Percentiles rank a stretch among this genome's conserved stretches.
Evolutionary conservation across 2,888 invertebrate species (phyloP).

Genomic region (Ochropleura plecta): DNA sequence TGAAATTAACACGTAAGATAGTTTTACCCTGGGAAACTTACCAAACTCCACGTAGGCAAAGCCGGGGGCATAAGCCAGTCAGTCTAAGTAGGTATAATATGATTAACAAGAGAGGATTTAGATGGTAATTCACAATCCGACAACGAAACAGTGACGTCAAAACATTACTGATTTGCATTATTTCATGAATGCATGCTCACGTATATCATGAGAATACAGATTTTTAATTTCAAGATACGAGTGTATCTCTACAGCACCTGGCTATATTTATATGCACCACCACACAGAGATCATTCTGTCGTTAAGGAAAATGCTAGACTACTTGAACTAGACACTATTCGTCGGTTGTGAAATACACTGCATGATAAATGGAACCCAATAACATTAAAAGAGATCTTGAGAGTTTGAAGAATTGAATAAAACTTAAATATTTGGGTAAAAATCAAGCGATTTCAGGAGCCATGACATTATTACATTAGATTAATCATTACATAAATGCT

Average conservation of each 20-base stretch:
- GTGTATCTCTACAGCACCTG: neutral
- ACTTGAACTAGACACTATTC: too few relatives aligned
- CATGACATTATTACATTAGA: too few relatives aligned
- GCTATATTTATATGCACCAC: neutral
- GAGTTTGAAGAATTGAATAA: too few relatives aligned
- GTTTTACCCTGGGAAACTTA: too few relatives aligned
- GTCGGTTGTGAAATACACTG: too few relatives aligned
- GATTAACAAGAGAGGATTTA: neutral
- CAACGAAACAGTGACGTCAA: neutral
- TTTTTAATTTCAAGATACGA: neutral
- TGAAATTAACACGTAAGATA: too few relatives aligned
- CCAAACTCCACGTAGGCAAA: too few relatives aligned
- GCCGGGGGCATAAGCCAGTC: neutral
- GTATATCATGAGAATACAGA: neutral
- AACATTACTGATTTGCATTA: neutral
- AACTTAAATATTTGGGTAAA: too few relatives aligned
- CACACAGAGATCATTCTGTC: neutral
- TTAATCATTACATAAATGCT: too few relatives aligned
- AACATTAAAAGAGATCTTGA: too few relatives aligned
- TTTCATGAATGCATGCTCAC: neutral
- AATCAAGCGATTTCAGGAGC: too few relatives aligned
- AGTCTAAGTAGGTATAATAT: neutral
- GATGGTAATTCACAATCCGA: neutral
- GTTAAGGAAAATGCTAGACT: neutral
- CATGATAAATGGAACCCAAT: too few relatives aligned